phyloP scores from a whole-genome alignment of 2,113 vertebrate species.

The Struthio camelus region DNA sequence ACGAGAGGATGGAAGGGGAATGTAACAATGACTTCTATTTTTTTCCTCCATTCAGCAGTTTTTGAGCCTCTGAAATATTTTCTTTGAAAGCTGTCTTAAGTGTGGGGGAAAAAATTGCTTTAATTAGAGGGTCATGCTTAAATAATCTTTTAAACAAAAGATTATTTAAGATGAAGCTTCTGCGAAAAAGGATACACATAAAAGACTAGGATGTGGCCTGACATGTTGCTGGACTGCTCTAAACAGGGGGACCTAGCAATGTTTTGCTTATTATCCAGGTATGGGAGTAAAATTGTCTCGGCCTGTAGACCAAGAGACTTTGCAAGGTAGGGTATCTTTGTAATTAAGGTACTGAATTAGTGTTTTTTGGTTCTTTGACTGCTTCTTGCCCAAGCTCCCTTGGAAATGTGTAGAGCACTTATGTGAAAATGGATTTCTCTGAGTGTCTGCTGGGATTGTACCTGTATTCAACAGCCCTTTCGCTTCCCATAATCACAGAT shows the following conservation, averaged over 20 bases:
- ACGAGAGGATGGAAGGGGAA: not conserved
- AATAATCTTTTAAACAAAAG: not conserved
- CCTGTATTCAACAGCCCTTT: too few relatives aligned
- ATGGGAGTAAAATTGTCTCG: not conserved
- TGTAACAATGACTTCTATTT: not conserved
- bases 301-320: not conserved
- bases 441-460: too few relatives aligned
- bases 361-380: not conserved
- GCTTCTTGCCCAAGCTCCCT: not conserved
- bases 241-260: not conserved
- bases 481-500: not conserved
- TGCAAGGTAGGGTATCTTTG: not conserved
- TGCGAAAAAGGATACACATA: not conserved
- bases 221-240: not conserved
- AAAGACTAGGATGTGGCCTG: not conserved
- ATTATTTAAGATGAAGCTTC: not conserved
- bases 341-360: not conserved
- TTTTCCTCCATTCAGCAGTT: not conserved
- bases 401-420: not conserved
- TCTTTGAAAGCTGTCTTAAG: not conserved
- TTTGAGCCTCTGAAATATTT: not conserved
- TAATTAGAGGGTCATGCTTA: not conserved
- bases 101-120: not conserved
- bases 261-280: not conserved
- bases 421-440: too few relatives aligned